Percentiles rank a stretch among this genome's conserved stretches.
Evolutionary conservation across 2,797 vertebrate genomes (phyloP).

Genomic region (Gouania willdenowi): DNA sequence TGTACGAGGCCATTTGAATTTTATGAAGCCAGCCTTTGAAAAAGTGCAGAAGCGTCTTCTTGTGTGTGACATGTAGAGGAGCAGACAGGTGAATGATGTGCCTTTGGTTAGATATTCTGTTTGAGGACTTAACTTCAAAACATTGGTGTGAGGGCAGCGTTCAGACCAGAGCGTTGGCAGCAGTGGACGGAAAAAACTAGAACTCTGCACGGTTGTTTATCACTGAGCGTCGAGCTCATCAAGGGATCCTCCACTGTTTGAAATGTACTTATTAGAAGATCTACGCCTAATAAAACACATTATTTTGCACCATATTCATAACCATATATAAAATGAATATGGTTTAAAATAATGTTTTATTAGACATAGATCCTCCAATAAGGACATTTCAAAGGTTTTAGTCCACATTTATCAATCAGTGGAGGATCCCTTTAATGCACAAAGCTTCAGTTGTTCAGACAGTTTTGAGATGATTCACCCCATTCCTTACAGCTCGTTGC

Average conservation of each 20-base stretch:
- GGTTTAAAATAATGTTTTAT: too few species aligned
- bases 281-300: conserved; percentile 33
- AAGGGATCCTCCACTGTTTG: too few species aligned
- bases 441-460: conserved; percentile 14
- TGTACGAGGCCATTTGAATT: not conserved
- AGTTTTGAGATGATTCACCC: conserved; percentile 20
- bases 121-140: conserved; percentile 70
- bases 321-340: too few species aligned
- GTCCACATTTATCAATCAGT: too few species aligned
- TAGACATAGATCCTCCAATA: too few species aligned
- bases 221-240: conserved; percentile 32
- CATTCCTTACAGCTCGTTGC: conserved; percentile 49
- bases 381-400: too few species aligned
- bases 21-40: conserved; percentile 16
- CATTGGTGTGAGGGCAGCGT: conserved; percentile 44
- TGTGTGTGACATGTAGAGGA: conserved; percentile 34
- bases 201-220: conserved; percentile 38
- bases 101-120: conserved; percentile 67
- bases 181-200: conserved; percentile 36
- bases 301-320: too few species aligned
- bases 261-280: too few species aligned
- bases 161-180: conserved; percentile 39
- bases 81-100: conserved; percentile 53
- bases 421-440: too few species aligned
- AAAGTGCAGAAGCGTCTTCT: conserved; percentile 23